Evolutionary conservation across 2,888 invertebrate species (phyloP), one percentile per base, ranked within the genome.

Genomic region (Branchinecta sandiegonensis): DNA sequence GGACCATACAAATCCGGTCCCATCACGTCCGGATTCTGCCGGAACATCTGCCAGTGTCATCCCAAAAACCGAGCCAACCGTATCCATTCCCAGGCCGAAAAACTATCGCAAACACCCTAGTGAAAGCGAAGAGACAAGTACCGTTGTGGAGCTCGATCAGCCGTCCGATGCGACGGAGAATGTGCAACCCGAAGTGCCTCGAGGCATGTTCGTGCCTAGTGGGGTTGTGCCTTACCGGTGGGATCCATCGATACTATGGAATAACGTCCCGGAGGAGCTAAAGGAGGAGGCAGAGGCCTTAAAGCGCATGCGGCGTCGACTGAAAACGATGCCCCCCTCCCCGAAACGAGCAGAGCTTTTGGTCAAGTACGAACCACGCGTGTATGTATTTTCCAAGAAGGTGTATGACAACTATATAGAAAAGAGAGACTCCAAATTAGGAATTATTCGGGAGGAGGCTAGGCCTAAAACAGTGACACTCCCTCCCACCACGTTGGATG

Each of bases 211-310:
- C 37, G 37, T 37, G 37, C 37, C 37, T 6, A 37, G 4, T 37
- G 37, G 37, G 37, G 37, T 37, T 37, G 37, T 37, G 37, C 37
- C 37, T 6, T 56, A 56, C 23, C n/a, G 23, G 10, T 56, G 63
- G 63, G 63, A 56, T 23, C 63, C n/a, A 9, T 56, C 63, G n/a
- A 11, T 56, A 56, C n/a, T 56, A 10, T 56, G 63, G 63, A 56
- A 56, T 56, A 56, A 56, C 23, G 11, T 56, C n/a, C 63, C 63
- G 14, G 14, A n/a, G n/a, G 63, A 56, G 23, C 23, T 56, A 23
- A 56, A 56, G 23, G 63, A 8, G 23, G 63, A 56, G 23, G 23
- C 8, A 23, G 14, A 17, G 12, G 8, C 10, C 10, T n/a, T 56
- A 8, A 56, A 56, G 63, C 14, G 14, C n/a, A n/a, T 56, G 14